Percentiles rank a stretch among this genome's conserved stretches.
phyloP scores from a whole-genome alignment of 2,797 vertebrate species.

The Karalla daura region DNA sequence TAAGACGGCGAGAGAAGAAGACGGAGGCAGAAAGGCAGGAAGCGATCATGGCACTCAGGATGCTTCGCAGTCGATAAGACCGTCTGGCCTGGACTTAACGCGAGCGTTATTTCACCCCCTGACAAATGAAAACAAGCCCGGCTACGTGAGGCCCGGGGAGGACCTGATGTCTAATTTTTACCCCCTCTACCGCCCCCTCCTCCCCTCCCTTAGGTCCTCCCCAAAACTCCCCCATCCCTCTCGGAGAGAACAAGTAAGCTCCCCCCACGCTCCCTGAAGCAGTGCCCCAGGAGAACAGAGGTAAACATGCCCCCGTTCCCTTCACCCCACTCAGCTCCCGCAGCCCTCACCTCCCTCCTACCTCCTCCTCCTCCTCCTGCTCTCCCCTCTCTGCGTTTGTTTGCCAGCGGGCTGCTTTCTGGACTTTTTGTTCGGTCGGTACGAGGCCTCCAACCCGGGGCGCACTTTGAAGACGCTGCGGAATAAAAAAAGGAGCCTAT shows the following conservation, averaged over 20 bases:
- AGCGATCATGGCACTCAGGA: background rate
- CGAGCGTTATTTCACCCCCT: constrained; percentile 7
- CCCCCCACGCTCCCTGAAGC: constrained; percentile 48
- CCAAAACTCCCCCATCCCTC: constrained; percentile 35
- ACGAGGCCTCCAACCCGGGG: constrained; percentile 41
- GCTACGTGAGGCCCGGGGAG: constrained; percentile 52
- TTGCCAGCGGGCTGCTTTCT: constrained; percentile 60
- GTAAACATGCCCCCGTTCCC: constrained; percentile 73
- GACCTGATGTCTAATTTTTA: constrained; percentile 45
- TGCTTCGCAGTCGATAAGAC: background rate
- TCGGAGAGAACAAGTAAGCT: constrained; percentile 16
- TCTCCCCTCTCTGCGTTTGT: constrained; percentile 38
- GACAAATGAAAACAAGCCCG: constrained; percentile 36
- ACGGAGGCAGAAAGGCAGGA: too few relatives aligned
- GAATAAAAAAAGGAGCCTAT: constrained; percentile 8
- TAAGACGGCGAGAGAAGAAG: too few relatives aligned
- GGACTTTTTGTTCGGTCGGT: constrained; percentile 48
- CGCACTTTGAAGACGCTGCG: constrained; percentile 50
- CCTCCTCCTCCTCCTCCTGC: constrained; percentile 17
- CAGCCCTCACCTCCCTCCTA: constrained; percentile 18
- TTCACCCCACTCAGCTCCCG: constrained; percentile 40
- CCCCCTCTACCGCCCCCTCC: constrained; percentile 2
- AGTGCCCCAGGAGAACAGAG: constrained; percentile 70
- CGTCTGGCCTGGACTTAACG: background rate
- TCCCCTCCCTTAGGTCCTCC: constrained; percentile 18